phyloP scores from a whole-genome alignment of 2,888 invertebrate genomes.

The Watsonalla cultraria region DNA sequence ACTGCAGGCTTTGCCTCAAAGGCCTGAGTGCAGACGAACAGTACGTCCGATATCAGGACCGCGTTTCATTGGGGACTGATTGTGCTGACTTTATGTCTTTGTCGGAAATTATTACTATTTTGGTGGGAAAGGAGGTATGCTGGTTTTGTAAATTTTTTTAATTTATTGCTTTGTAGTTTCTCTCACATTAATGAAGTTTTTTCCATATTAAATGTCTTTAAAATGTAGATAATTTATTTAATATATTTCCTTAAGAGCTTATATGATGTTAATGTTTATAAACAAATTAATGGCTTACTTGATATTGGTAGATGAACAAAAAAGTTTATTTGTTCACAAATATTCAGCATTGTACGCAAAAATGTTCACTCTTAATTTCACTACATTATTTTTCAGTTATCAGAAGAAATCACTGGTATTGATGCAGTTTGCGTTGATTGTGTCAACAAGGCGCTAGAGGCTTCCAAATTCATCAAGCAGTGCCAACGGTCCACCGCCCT shows the following conservation, averaged over 20 bases:
- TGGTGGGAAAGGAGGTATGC: slow-evolving; percentile 46
- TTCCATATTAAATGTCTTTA: too few relatives aligned
- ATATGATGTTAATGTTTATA: too few relatives aligned
- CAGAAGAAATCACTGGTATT: slow-evolving; percentile 48
- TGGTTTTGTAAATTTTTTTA: not conserved
- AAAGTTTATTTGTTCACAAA: too few relatives aligned
- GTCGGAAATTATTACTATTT: slow-evolving; percentile 32
- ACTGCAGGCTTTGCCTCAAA: slow-evolving; percentile 68
- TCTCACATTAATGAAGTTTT: too few relatives aligned
- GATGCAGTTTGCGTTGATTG: slow-evolving; percentile 58
- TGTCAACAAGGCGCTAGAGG: slow-evolving; percentile 38
- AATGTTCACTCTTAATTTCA: too few relatives aligned
- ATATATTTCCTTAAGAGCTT: too few relatives aligned
- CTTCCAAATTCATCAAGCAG: slow-evolving; percentile 38
- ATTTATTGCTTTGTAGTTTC: not conserved
- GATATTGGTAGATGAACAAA: too few relatives aligned
- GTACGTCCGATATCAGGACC: slow-evolving; percentile 53
- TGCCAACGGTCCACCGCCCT: slow-evolving; percentile 38
- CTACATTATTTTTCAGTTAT: slow-evolving; percentile 34
- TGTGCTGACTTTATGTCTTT: slow-evolving; percentile 27
- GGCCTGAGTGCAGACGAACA: slow-evolving; percentile 21
- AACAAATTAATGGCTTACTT: too few relatives aligned
- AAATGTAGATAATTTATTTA: not conserved
- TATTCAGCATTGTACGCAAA: too few relatives aligned
- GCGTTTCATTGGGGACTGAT: slow-evolving; percentile 32